Percentiles rank a stretch among this genome's conserved stretches.
These are phyloP conservation scores for Troides aeacus DNA, from an alignment of 2,888 invertebrate species.

Conservation along the genomic window DNA sequence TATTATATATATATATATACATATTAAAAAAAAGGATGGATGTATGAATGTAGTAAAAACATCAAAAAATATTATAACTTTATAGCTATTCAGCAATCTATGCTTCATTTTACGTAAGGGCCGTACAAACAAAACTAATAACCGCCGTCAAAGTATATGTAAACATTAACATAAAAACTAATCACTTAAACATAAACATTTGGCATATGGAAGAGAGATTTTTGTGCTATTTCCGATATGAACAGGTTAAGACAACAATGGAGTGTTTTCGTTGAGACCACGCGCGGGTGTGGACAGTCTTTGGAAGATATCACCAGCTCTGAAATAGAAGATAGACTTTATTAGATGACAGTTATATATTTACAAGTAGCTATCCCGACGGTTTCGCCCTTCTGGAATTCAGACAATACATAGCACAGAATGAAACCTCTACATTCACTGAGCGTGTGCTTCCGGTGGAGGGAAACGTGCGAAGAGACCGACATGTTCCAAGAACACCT, in stretches of 20 bases:
- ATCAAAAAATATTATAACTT: too few species aligned
- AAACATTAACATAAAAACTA: not conserved
- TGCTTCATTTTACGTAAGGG: not conserved
- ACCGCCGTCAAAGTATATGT: not conserved
- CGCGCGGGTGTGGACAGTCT: conserved; percentile 4
- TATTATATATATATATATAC: too few species aligned
- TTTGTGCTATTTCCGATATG: not conserved
- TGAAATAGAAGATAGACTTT: conserved; percentile 12
- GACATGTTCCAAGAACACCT: too few species aligned
- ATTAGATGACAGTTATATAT: conserved; percentile 1
- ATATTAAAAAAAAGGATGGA: too few species aligned
- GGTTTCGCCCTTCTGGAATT: too few species aligned
- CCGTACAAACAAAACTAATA: not conserved
- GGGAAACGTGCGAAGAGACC: too few species aligned
- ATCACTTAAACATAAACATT: not conserved
- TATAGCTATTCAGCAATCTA: not conserved
- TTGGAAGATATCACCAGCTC: conserved; percentile 5
- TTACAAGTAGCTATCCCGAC: too few species aligned
- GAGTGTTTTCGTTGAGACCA: conserved; percentile 18
- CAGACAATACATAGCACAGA: too few species aligned
- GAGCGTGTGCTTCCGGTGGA: too few species aligned
- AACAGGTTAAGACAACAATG: conserved; percentile 20
- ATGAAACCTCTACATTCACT: too few species aligned
- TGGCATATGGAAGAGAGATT: not conserved
- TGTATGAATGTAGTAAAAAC: too few species aligned